These are phyloP conservation scores for Ochropacha duplaris DNA, from an alignment of 2,888 invertebrate genomes.

Conservation along the genomic window DNA sequence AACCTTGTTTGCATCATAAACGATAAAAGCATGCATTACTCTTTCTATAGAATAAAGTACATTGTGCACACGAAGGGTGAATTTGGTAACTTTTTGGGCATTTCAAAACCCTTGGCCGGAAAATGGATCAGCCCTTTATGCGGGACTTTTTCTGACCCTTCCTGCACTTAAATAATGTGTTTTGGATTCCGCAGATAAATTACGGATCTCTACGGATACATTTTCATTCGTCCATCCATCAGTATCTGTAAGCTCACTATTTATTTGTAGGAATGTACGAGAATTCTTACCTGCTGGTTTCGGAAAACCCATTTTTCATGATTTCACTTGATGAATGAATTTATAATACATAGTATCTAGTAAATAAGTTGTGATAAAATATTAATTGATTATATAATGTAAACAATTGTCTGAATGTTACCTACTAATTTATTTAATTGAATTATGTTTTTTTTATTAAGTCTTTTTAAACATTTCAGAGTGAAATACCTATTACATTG, in stretches of 20 bases:
- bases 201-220: background rate
- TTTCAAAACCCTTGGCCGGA: conserved; percentile 19
- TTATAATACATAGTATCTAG: too few species aligned
- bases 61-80: background rate
- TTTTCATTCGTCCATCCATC: conserved; percentile 5
- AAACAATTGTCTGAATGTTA: too few species aligned
- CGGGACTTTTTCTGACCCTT: conserved; percentile 26
- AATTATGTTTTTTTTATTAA: too few species aligned
- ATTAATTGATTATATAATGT: too few species aligned
- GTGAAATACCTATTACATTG: too few species aligned
- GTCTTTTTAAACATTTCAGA: too few species aligned
- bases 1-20: background rate
- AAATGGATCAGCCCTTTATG: conserved; percentile 24
- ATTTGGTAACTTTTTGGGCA: conserved; percentile 5
- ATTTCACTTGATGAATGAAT: too few species aligned
- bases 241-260: background rate
- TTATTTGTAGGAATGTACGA: background rate
- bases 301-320: background rate
- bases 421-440: too few species aligned
- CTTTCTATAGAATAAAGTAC: background rate
- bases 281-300: background rate
- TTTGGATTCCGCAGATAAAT: conserved; percentile 1
- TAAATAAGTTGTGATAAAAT: too few species aligned
- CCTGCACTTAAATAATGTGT: conserved; percentile 23
- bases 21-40: background rate